phyloP scores from a whole-genome alignment of 1,140 invertebrate species.

The Drosophila littoralis region DNA sequence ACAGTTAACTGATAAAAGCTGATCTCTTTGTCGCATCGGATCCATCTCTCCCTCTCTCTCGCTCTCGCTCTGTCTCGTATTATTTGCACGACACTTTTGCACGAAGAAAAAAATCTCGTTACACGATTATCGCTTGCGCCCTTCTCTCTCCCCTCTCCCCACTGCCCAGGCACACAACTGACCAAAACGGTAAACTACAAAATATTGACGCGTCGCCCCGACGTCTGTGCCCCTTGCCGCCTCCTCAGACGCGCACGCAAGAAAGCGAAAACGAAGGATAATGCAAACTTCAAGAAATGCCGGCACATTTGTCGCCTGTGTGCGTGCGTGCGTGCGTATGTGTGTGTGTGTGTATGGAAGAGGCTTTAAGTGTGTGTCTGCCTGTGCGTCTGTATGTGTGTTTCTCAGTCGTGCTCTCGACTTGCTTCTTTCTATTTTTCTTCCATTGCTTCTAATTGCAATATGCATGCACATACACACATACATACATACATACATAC shows the following conservation, averaged over 20 bases:
- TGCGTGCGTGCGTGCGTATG: neutral
- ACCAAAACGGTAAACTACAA: neutral
- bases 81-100: neutral
- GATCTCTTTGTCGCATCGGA: neutral
- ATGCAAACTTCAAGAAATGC: slow-evolving; percentile 4
- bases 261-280: slow-evolving; percentile 13
- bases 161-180: neutral
- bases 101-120: no score
- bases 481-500: neutral
- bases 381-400: no score
- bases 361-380: no score
- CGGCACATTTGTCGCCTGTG: neutral
- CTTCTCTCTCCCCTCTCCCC: neutral
- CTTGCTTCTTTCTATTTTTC: no score
- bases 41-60: neutral
- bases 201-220: neutral
- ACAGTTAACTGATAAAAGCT: slow-evolving; percentile 19
- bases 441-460: no score
- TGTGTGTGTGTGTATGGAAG: no score
- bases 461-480: neutral
- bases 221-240: neutral
- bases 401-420: no score
- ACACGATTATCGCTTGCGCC: neutral
- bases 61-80: neutral
- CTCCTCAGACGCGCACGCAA: neutral